A percentile compares a stretch with the other conserved stretches of the same genome.
These are phyloP conservation scores for Alaudala cheleensis DNA, from an alignment of 2,113 vertebrate species.

Conservation along the genomic window DNA sequence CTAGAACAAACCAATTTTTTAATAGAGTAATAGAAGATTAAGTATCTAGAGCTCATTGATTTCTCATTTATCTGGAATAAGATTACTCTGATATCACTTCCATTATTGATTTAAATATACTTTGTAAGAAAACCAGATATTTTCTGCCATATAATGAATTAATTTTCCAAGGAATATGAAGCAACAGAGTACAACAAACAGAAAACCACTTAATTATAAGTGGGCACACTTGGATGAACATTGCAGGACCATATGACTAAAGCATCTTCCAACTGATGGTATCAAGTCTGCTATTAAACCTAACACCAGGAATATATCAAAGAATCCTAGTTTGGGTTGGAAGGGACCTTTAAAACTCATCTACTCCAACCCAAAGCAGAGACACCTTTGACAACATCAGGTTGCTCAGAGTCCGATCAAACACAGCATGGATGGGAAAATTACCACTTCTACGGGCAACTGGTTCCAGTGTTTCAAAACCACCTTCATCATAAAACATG, in stretches of 20 bases:
- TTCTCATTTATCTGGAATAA: neutral
- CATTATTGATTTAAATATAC: neutral
- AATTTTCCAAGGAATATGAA: neutral
- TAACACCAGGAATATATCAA: neutral
- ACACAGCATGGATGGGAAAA: neutral
- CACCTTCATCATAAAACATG: rapidly evolving
- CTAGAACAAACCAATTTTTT: neutral
- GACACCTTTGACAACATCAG: neutral
- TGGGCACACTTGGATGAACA: neutral
- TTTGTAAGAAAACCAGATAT: neutral
- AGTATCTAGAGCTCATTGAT: neutral
- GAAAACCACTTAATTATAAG: neutral
- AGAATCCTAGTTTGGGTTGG: neutral
- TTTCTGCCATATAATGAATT: neutral
- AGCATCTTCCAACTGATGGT: neutral
- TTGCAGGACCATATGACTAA: neutral
- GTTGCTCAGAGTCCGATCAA: neutral
- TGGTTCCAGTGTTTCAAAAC: neutral
- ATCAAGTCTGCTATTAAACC: neutral
- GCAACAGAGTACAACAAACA: neutral
- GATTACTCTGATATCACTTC: neutral
- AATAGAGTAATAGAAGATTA: neutral
- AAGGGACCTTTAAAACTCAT: neutral
- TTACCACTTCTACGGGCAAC: neutral
- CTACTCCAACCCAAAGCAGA: neutral